Base-by-base conservation (phyloP, 2,113 vertebrate genomes). In the Saguinus midas region DNA sequence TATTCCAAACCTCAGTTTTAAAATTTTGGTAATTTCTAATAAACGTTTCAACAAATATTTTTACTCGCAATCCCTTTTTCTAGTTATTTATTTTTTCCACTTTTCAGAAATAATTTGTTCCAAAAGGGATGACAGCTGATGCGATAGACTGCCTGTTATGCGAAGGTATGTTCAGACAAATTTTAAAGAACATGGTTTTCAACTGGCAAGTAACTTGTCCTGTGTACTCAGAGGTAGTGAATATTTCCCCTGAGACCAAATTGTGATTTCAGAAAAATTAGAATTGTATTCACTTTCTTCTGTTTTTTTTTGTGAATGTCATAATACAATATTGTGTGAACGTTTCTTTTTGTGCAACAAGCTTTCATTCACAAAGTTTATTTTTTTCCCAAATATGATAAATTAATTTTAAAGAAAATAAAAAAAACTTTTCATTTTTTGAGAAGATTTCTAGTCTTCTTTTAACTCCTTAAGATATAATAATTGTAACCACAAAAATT, bases 81-180 rank as follows among this genome's bases (percentile, higher is more conserved):
- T 52, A 66, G 10, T 72, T 97, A 93, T 97, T 98, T 95, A 81
- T 95, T 89, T 96, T 95, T 96, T 81, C 58, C 23, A 73, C 52
- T 95, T 90, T 75, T 95, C 72, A 94, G 84, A 93, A 98, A 97
- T 96, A 93, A 96, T 86, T 88, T 96, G 70, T 91, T 70, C 78
- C 66, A 68, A 48, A 81, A 87, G 87, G 76, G 96, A 83, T 97
- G 96, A 93, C 95, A 98, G 97, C 73, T 96, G 94, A 90, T 29
- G 93, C 95, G 90, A 98, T 97, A 98, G 88, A 91, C 87, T 95
- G 73, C 68, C 2, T 96, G 97, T 96, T 93, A 90, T 93, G 96
- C 88, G 95, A 94, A 97, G 93, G 57, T 96, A 98, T 96, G 96
- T 79, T 84, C 68, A 97, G 35, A 88, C 58, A 97, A 88, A 96